Evolutionary conservation across 1,140 invertebrate genomes (phyloP), one percentile per base, ranked within the genome.

Genomic region (Formica exsecta): DNA sequence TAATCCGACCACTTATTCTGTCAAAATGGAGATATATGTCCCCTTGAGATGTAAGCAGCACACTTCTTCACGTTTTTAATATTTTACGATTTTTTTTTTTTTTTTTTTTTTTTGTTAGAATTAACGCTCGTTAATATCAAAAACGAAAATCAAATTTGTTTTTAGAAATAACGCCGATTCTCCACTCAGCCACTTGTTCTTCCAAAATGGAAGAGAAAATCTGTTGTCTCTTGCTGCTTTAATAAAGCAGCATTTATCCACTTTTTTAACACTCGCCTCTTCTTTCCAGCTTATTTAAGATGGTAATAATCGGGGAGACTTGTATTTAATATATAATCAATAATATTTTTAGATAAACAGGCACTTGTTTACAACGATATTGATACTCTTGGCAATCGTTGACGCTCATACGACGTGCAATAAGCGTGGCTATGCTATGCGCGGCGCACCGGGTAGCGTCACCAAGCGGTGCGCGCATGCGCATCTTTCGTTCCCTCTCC

Each of bases 141-240:
- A 32, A 80, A 19, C 25, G 0, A 11, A n/a, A 11, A 51, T 51
- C 16, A 19, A 9, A 6, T 16, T 32, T 32, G 11, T 48, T n/a
- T 36, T 29, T 1, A n/a, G 2, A 29, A 51, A 29, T 22, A 19
- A 68, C n/a, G 32, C 64, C 16, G 41, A 41, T 9, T 38, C 16
- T 38, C 9, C 5, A n/a, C 6, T 38, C 57, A 9, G 64, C 64
- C 32, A 57, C 76, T 70, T 79, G 76, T 54, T 70, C 16, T 19
- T 54, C n/a, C 64, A 68, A 80, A 80, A 80, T 70, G 64, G 22
- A 80, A 70, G 76, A 80, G 64, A 80, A 48, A 77, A 77, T 32
- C 29, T n/a, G 29, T 11, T 3, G 29, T 7, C 74, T 29, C 25
- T 38, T 16, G 25, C 3, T 11, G n/a, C 16, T 13, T 1, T 11